Evolutionary conservation across 2,888 invertebrate genomes (phyloP).

Genomic region (Formica aserva): DNA sequence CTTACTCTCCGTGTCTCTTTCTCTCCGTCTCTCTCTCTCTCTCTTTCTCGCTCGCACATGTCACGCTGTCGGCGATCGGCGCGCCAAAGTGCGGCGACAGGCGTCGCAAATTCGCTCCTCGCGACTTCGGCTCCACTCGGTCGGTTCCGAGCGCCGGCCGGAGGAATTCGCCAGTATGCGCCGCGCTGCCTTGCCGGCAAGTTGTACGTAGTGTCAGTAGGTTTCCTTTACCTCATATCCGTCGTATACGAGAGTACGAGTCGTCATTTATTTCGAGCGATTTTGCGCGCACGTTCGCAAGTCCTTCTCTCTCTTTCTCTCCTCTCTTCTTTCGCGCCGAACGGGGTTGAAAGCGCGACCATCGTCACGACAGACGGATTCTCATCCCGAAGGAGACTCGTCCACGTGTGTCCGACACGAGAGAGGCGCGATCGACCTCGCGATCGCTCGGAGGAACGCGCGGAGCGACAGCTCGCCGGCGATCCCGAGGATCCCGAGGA

Average conservation of each 20-base stretch:
- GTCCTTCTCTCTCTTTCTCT: not conserved
- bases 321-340: not conserved
- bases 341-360: not conserved
- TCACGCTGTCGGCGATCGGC: constrained; percentile 30
- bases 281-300: not conserved
- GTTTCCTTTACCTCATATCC: constrained; percentile 19
- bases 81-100: constrained; percentile 65
- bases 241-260: not conserved
- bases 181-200: constrained; percentile 83
- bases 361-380: not conserved
- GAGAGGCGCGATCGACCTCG: not conserved
- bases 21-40: not conserved
- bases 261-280: constrained; percentile 13
- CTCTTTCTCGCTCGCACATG: constrained; percentile 31
- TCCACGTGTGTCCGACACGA: not conserved
- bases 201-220: constrained; percentile 58
- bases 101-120: constrained; percentile 81
- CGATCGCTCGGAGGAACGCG: constrained; percentile 10
- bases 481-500: not conserved
- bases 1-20: not conserved
- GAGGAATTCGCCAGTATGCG: constrained; percentile 81
- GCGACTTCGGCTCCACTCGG: constrained; percentile 74
- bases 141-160: constrained; percentile 67
- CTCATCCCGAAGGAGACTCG: not conserved
- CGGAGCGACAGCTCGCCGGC: constrained; percentile 33